Percentiles rank a stretch among this genome's conserved stretches.
Evolutionary conservation across 1,140 invertebrate species (phyloP).

Genomic region (Leptopilina clavipes): DNA sequence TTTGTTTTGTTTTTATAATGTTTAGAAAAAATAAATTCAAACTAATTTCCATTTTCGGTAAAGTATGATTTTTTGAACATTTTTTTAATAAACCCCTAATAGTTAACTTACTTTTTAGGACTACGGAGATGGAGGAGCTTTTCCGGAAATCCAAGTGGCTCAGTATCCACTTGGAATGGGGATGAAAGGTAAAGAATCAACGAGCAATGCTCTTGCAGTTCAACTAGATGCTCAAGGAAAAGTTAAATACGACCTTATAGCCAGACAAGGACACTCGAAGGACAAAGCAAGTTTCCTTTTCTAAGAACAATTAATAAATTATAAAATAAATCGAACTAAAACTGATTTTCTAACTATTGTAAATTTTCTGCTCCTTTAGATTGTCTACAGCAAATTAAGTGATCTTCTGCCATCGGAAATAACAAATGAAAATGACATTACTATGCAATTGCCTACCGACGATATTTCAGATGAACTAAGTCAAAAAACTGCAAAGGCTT

Average conservation of each 20-base stretch:
- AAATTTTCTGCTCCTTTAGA: conserved; percentile 75
- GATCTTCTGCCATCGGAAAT: conserved; percentile 96
- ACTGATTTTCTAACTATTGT: neutral
- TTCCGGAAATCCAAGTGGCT: conserved; percentile 97
- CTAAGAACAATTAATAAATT: neutral
- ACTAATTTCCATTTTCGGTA: too few relatives aligned
- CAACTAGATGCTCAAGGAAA: conserved; percentile 95
- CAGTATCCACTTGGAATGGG: conserved; percentile 96
- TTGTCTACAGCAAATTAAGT: conserved; percentile 96
- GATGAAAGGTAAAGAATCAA: conserved; percentile 82
- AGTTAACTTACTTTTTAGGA: conserved; percentile 73
- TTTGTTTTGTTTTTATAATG: conserved; percentile 23
- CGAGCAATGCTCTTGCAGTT: conserved; percentile 93
- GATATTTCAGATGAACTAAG: conserved; percentile 92
- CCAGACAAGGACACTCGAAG: conserved; percentile 94
- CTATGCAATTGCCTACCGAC: conserved; percentile 88
- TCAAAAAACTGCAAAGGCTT: conserved; percentile 87
- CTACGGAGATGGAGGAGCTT: conserved; percentile 97
- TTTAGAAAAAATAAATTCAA: neutral
- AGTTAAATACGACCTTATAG: conserved; percentile 97
- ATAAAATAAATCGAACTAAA: too few relatives aligned
- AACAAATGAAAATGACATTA: conserved; percentile 91
- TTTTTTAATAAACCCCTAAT: neutral
- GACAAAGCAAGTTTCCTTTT: conserved; percentile 83
- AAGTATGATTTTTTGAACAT: too few relatives aligned